Percentiles rank a stretch among this genome's conserved stretches.
Conservation (phyloP, 2,797 vertebrate genomes). For the Cebuella pygmaea region DNA sequence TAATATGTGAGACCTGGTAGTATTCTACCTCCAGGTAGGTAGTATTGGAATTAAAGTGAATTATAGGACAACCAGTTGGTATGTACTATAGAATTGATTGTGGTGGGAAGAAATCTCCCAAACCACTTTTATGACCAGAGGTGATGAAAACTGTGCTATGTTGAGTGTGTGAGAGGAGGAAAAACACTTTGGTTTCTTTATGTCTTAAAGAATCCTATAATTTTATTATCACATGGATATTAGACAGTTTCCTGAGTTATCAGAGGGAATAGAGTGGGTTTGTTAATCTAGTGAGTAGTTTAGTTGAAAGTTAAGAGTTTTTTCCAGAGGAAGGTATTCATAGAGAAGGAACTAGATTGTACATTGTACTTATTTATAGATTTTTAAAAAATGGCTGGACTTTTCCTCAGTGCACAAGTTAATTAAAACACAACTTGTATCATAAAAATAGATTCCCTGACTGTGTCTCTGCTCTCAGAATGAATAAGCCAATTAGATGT, state of each 20-base stretch:
- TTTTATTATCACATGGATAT: not conserved
- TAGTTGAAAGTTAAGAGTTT: not conserved
- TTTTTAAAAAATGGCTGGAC: not conserved
- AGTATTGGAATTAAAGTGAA: not conserved
- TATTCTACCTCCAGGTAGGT: not conserved
- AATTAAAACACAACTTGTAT: not conserved
- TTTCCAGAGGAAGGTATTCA: not conserved
- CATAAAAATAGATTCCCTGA: not conserved
- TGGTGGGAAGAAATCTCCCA: not conserved
- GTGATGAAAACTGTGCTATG: not conserved
- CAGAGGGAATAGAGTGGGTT: not conserved
- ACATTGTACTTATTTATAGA: not conserved
- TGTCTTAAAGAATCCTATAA: not conserved
- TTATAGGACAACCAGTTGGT: not conserved
- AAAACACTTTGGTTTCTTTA: not conserved
- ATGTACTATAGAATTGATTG: not conserved
- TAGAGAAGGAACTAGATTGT: not conserved
- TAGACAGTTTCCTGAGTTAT: not conserved
- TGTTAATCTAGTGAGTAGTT: not conserved
- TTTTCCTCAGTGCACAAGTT: conserved; percentile 7
- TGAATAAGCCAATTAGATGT: not conserved
- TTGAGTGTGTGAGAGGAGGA: not conserved
- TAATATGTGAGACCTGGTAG: not conserved
- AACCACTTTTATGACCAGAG: not conserved
- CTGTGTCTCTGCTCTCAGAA: not conserved